Conservation (phyloP, 2,797 vertebrate species). For the Geotrypetes seraphini region DNA sequence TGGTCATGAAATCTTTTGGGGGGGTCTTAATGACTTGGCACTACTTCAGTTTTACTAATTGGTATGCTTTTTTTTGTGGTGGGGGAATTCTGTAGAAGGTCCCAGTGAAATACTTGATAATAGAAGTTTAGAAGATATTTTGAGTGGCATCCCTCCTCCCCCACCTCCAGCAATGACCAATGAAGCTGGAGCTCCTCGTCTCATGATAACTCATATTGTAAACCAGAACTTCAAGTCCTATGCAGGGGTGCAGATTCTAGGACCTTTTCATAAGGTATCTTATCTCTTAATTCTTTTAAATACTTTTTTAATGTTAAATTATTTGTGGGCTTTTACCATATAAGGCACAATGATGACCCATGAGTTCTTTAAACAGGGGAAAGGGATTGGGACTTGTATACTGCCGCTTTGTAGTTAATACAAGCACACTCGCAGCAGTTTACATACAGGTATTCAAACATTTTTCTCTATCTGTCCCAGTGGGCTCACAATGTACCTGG, state of each 20-base stretch:
- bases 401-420: too few species aligned
- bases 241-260: constrained; percentile 82
- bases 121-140: constrained; percentile 94
- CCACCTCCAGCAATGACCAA: constrained; percentile 95
- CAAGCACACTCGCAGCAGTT: too few species aligned
- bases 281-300: constrained; percentile 11
- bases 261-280: constrained; percentile 96
- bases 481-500: too few species aligned
- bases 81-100: constrained; percentile 45
- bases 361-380: too few species aligned
- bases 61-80: too few species aligned
- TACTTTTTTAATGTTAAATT: too few species aligned
- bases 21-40: neutral
- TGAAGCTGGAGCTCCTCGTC: constrained; percentile 91
- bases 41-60: constrained; percentile 14
- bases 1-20: neutral
- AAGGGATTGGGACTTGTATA: too few species aligned
- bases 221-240: constrained; percentile 98
- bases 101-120: constrained; percentile 65
- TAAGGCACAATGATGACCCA: too few species aligned
- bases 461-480: too few species aligned
- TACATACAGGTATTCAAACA: too few species aligned
- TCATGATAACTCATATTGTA: constrained; percentile 97
- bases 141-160: constrained; percentile 88
- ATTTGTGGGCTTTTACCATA: too few species aligned